Conservation (phyloP, 23 tunicate genomes). For the Diplosoma virens region DNA sequence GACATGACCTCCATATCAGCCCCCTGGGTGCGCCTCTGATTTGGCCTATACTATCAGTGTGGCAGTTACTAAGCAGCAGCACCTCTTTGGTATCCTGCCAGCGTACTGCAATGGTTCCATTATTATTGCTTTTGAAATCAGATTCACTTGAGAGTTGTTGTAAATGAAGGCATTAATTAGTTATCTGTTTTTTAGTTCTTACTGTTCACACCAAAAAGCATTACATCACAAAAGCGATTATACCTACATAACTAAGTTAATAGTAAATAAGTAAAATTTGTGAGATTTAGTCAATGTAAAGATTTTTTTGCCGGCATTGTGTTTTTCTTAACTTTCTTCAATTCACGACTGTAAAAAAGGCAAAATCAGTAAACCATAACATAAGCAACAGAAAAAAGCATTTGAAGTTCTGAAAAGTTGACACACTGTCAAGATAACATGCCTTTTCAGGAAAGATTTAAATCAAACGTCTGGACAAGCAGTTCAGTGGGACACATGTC, state of each 20-base stretch:
- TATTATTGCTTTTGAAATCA: not conserved
- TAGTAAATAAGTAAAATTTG: no score
- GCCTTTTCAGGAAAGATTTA: not conserved
- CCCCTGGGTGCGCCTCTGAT: no score
- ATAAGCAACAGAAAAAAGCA: not conserved
- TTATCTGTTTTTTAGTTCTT: not conserved
- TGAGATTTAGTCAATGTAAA: no score
- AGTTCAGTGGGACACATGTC: not conserved
- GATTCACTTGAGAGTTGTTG: not conserved
- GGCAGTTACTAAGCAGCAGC: not conserved
- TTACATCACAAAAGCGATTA: no score
- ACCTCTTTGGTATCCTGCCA: not conserved
- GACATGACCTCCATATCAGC: no score
- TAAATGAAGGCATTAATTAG: not conserved
- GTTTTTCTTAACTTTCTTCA: no score
- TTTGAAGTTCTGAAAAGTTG: not conserved
- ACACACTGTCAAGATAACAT: not conserved
- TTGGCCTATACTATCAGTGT: not conserved
- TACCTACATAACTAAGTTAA: no score
- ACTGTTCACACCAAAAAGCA: no score
- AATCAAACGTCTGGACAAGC: not conserved
- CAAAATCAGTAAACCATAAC: not conserved
- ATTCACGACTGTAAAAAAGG: no score
- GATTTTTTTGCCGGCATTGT: no score
- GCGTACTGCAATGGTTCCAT: not conserved